Conservation (phyloP, 2,113 vertebrate species). For the Myanophis thanlyinensis region DNA sequence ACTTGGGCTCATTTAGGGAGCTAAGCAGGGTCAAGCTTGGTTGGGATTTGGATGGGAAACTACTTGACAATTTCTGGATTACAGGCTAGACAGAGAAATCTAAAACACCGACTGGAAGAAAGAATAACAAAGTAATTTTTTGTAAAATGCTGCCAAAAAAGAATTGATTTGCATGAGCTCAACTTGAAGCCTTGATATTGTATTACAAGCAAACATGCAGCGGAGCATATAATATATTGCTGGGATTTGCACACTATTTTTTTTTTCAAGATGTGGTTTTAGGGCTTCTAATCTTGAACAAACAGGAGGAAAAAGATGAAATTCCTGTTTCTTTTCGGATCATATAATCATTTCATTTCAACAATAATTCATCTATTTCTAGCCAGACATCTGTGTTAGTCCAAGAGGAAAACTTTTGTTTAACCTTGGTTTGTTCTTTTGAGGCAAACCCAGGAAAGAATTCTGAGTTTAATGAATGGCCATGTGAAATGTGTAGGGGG, state of each 20-base stretch:
- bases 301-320: not conserved
- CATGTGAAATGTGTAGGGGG: not conserved
- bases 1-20: not conserved
- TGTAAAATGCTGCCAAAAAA: not conserved
- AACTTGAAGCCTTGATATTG: not conserved
- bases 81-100: not conserved
- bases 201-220: not conserved
- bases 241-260: not conserved
- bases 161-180: not conserved
- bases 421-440: not conserved
- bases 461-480: not conserved
- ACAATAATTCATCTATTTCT: too few relatives aligned
- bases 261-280: not conserved
- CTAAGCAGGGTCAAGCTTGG: not conserved
- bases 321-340: not conserved
- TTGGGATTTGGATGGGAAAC: not conserved
- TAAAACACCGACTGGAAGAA: not conserved
- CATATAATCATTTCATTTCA: not conserved
- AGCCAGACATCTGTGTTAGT: not conserved
- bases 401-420: not conserved
- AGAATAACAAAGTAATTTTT: not conserved
- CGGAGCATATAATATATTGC: not conserved
- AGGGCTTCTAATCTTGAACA: not conserved
- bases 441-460: not conserved
- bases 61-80: not conserved